Evolutionary conservation across 2,113 vertebrate genomes (phyloP).

Genomic region (Grus americana): DNA sequence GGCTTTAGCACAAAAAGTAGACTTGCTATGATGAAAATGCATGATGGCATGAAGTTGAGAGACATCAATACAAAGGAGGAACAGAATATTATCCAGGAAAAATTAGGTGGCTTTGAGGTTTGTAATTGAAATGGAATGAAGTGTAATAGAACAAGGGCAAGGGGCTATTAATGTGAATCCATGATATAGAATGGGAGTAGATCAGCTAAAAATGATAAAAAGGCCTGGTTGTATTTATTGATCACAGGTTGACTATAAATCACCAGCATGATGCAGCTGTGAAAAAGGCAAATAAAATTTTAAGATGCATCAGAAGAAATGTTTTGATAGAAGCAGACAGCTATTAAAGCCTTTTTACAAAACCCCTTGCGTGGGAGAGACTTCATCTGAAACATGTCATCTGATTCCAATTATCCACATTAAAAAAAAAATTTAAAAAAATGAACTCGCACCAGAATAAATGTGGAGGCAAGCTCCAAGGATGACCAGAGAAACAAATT

Average conservation of each 20-base stretch:
- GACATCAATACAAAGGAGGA: constrained; percentile 36
- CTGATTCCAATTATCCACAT: neutral
- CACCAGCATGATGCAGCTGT: neutral
- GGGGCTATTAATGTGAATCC: constrained; percentile 33
- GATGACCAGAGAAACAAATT: neutral
- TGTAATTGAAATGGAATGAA: constrained; percentile 53
- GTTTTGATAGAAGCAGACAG: neutral
- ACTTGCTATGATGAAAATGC: constrained; percentile 1
- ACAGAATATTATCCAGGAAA: constrained; percentile 25
- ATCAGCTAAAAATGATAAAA: constrained; percentile 41
- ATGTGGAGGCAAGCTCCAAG: neutral
- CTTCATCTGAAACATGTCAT: neutral
- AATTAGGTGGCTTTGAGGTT: constrained; percentile 33
- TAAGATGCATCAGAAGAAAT: neutral
- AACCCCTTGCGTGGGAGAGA: neutral
- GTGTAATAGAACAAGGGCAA: constrained; percentile 39
- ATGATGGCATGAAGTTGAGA: neutral
- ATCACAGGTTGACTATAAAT: constrained; percentile 45
- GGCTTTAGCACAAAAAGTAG: neutral
- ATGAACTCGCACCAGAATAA: neutral
- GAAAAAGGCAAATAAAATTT: constrained; percentile 35
- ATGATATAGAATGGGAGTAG: neutral
- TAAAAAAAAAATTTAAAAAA: neutral
- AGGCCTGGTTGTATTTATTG: constrained; percentile 3
- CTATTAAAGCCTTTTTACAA: neutral